These are phyloP conservation scores for Crax fasciolata DNA, from an alignment of 2,797 vertebrate genomes.

Conservation along the genomic window DNA sequence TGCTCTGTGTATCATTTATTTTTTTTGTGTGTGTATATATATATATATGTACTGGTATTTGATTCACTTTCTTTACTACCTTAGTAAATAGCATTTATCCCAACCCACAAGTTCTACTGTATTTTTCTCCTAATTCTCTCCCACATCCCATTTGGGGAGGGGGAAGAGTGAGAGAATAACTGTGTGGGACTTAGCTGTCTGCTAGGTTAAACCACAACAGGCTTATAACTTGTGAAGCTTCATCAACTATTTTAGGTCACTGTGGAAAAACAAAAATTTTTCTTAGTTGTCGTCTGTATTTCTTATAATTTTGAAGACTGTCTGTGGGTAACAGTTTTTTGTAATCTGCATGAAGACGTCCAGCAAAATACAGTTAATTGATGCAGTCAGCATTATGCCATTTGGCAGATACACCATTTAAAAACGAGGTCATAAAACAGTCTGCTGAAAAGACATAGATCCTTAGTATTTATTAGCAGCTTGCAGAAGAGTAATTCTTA, in stretches of 20 bases:
- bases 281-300: background rate
- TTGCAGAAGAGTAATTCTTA: background rate
- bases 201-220: too few relatives aligned
- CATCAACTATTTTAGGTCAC: background rate
- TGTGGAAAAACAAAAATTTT: background rate
- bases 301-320: background rate
- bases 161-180: too few relatives aligned
- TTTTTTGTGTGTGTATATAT: too few relatives aligned
- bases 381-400: background rate
- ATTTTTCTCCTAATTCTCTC: too few relatives aligned
- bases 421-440: background rate
- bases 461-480: background rate
- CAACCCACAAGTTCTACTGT: too few relatives aligned
- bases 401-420: background rate
- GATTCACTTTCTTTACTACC: too few relatives aligned
- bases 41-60: too few relatives aligned
- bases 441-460: background rate
- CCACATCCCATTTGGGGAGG: too few relatives aligned
- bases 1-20: too few relatives aligned
- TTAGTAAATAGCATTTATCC: too few relatives aligned
- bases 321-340: background rate
- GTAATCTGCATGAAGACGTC: background rate
- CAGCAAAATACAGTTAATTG: background rate
- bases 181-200: too few relatives aligned
- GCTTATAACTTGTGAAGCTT: background rate